Evolutionary conservation across 1,140 invertebrate genomes (phyloP).

Genomic region (Drosophila watanabei): DNA sequence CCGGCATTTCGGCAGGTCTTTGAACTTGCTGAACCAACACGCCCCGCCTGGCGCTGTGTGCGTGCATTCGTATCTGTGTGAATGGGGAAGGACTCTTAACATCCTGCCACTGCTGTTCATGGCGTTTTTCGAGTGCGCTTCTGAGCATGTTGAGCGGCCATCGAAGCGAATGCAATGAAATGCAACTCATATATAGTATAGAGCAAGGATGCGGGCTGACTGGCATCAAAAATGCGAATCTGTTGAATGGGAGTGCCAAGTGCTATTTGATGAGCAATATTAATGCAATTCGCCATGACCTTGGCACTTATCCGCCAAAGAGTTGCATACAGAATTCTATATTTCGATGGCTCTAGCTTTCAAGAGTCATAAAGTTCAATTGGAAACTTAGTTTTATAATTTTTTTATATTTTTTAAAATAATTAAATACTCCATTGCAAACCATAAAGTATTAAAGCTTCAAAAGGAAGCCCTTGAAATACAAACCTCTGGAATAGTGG

Average conservation of each 20-base stretch:
- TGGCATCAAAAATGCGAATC: constrained; percentile 51
- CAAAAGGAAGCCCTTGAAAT: not conserved
- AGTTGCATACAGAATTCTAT: not conserved
- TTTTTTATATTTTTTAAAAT: not conserved
- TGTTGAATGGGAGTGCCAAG: constrained; percentile 50
- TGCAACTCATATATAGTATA: constrained; percentile 39
- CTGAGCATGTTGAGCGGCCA: constrained; percentile 56
- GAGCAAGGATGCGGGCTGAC: constrained; percentile 10
- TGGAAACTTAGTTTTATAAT: not conserved
- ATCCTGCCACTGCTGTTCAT: constrained; percentile 45
- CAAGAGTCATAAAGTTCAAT: not conserved
- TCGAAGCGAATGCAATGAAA: constrained; percentile 62
- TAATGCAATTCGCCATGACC: constrained; percentile 46
- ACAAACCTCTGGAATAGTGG: constrained; percentile 1
- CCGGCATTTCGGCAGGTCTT: constrained; percentile 73
- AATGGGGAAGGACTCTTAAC: constrained; percentile 49
- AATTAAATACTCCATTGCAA: not conserved
- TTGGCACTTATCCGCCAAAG: constrained; percentile 31
- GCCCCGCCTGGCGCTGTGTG: constrained; percentile 5
- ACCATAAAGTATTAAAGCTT: not conserved
- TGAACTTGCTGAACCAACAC: constrained; percentile 55
- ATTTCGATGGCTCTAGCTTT: not conserved
- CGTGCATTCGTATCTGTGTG: constrained; percentile 19
- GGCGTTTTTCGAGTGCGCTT: constrained; percentile 58
- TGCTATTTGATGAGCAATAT: constrained; percentile 53